A percentile compares a stretch with the other conserved stretches of the same genome.
Conservation (phyloP, 2,888 invertebrate species). For the Penaeus monodon region DNA sequence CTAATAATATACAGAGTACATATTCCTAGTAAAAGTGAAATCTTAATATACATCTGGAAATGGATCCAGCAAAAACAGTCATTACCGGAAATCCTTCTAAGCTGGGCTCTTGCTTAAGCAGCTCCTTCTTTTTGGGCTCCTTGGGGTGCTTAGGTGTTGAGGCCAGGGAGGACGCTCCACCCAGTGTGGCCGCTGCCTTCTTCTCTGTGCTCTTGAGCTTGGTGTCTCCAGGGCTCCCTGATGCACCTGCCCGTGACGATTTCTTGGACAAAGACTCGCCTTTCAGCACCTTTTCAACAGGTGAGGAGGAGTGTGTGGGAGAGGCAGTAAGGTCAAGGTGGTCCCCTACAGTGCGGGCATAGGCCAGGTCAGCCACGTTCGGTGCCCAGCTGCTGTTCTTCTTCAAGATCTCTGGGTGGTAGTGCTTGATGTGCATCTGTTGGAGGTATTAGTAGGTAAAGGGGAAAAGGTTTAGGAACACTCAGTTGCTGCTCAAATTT, state of each 20-base stretch:
- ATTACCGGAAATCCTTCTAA: constrained; percentile 13
- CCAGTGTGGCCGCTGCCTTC: neutral
- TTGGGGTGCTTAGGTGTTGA: neutral
- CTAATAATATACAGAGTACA: too few relatives aligned
- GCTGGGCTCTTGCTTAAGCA: constrained; percentile 20
- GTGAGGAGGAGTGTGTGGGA: constrained; percentile 26
- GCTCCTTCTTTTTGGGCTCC: constrained; percentile 40
- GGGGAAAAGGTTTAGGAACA: too few relatives aligned
- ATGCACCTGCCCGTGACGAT: neutral
- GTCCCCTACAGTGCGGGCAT: constrained; percentile 81
- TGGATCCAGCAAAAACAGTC: too few relatives aligned
- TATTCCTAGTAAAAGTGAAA: too few relatives aligned
- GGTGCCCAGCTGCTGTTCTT: constrained; percentile 82
- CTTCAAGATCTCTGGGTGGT: constrained; percentile 85
- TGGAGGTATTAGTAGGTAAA: constrained; percentile 22
- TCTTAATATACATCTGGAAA: too few relatives aligned
- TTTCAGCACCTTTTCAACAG: constrained; percentile 2
- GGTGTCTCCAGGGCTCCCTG: constrained; percentile 14
- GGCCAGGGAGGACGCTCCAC: neutral
- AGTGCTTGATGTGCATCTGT: constrained; percentile 92
- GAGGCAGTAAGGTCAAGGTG: constrained; percentile 69
- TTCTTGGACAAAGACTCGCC: constrained; percentile 19
- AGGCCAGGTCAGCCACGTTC: constrained; percentile 87
- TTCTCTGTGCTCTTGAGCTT: constrained; percentile 34
- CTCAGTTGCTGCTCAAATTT: too few relatives aligned